These are phyloP conservation scores for Rotaria magnacalcarata DNA, from an alignment of 2,888 invertebrate species.

Conservation along the genomic window DNA sequence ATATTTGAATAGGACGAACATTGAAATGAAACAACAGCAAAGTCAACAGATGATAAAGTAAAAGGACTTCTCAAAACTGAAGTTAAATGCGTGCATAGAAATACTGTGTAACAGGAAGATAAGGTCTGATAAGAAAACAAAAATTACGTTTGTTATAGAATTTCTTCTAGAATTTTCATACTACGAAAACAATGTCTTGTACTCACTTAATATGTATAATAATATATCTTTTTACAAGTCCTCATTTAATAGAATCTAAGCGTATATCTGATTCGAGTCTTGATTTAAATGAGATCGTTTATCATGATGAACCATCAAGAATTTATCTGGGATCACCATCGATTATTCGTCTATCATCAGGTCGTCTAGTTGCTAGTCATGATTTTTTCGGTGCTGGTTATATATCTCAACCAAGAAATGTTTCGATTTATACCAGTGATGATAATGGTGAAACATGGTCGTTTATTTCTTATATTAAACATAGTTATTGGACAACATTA, in stretches of 20 bases:
- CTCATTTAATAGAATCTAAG: background rate
- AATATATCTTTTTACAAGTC: background rate
- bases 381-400: slow-evolving; percentile 4
- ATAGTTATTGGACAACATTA: slow-evolving; percentile 21
- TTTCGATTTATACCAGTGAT: background rate
- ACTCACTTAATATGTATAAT: background rate
- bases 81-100: background rate
- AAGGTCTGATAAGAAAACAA: too few species aligned
- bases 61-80: too few species aligned
- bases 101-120: too few species aligned
- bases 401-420: background rate
- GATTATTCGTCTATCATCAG: background rate
- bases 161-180: too few species aligned
- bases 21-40: too few species aligned
- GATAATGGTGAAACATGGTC: background rate
- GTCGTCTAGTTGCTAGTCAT: background rate
- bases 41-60: too few species aligned
- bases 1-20: too few species aligned
- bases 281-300: background rate
- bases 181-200: background rate
- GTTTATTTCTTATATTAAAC: background rate
- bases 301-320: background rate
- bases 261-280: background rate
- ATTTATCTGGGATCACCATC: slow-evolving; percentile 1
- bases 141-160: too few species aligned